Percentiles rank a stretch among this genome's conserved stretches.
Evolutionary conservation across 2,797 vertebrate genomes (phyloP).

Genomic region (Petrocephalus schoutedeni): DNA sequence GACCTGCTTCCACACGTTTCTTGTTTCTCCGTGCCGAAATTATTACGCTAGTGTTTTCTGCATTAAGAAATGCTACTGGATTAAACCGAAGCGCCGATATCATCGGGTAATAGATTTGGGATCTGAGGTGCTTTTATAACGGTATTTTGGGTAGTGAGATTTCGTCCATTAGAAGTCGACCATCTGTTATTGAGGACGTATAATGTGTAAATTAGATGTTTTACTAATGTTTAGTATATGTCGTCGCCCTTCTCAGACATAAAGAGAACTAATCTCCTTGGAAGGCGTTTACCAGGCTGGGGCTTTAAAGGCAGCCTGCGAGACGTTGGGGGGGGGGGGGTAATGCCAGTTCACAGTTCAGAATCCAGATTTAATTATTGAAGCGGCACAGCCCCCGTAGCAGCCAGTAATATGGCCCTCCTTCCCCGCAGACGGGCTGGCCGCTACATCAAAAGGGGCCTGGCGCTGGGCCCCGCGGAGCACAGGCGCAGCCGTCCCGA

Average conservation of each 20-base stretch:
- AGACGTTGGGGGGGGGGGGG: neutral
- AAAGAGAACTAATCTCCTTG: neutral
- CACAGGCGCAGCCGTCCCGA: slow-evolving; percentile 50
- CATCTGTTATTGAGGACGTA: slow-evolving; percentile 16
- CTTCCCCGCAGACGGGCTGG: slow-evolving; percentile 44
- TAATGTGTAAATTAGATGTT: slow-evolving; percentile 6
- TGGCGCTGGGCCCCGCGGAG: slow-evolving; percentile 42
- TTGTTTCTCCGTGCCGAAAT: neutral
- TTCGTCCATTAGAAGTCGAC: neutral
- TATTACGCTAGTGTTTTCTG: neutral
- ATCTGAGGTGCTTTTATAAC: neutral
- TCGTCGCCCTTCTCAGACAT: neutral
- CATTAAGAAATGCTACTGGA: neutral
- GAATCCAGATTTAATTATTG: slow-evolving; percentile 45
- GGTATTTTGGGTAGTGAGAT: neutral
- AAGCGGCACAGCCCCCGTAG: slow-evolving; percentile 46
- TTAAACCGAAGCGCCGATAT: neutral
- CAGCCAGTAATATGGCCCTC: slow-evolving; percentile 42
- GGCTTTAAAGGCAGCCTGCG: neutral
- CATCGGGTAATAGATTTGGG: neutral
- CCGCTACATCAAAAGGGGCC: slow-evolving; percentile 45
- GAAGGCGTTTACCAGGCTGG: neutral
- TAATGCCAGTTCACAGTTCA: neutral
- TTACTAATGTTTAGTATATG: neutral
- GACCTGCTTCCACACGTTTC: neutral